Evolutionary conservation across 2,797 vertebrate species (phyloP).

Genomic region (Eurystomus glaucurus): DNA sequence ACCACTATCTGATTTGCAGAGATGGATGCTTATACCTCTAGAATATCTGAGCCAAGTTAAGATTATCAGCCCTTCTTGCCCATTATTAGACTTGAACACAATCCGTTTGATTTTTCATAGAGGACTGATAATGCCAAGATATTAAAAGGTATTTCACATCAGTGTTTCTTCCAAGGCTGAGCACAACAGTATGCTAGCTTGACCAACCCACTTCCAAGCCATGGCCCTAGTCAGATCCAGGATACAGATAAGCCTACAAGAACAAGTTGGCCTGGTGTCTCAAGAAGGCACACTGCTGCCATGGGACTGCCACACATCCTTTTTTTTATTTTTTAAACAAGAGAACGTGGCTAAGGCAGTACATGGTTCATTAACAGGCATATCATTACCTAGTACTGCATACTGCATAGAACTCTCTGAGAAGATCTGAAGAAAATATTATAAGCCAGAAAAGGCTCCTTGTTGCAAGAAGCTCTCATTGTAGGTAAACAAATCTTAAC

Average conservation of each 20-base stretch:
- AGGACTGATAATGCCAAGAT: neutral
- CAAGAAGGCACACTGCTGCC: neutral
- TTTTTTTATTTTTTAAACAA: neutral
- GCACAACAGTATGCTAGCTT: neutral
- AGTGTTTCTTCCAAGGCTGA: neutral
- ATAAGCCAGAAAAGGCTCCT: neutral
- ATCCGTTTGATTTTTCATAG: neutral
- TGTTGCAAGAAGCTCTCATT: neutral
- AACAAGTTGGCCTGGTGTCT: neutral
- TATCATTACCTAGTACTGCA: neutral
- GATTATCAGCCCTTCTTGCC: neutral
- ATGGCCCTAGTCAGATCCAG: neutral
- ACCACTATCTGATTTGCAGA: neutral
- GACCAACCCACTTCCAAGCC: neutral
- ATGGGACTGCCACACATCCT: rapidly evolving
- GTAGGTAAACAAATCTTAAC: neutral
- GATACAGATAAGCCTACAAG: neutral
- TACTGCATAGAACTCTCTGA: neutral
- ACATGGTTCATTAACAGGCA: neutral
- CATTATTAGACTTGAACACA: neutral
- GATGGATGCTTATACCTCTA: neutral
- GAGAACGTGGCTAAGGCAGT: neutral
- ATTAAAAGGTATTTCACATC: neutral
- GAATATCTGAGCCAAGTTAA: neutral
- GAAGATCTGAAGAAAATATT: neutral